Evolutionary conservation across 1,140 invertebrate species (phyloP), one percentile per base, ranked within the genome.

Genomic region (Aphelinus certus): DNA sequence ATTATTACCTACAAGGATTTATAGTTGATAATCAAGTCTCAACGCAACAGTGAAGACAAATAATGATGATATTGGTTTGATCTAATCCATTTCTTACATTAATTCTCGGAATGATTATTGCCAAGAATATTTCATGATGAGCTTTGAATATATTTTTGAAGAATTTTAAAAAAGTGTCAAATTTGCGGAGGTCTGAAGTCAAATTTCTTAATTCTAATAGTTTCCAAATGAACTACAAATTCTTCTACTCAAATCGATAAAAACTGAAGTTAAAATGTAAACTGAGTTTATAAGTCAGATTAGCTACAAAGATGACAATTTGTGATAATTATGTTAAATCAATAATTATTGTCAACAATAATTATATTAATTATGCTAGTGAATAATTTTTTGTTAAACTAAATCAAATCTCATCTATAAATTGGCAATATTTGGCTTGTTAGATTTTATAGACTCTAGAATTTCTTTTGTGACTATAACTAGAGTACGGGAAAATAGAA

Each of bases 21-120:
- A 73, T 26, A 71, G 68, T 81, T 78, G 73, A 73, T 72, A 57
- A 81, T 79, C 74, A 81, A 85, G 83, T 80, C 80, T 63, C 77
- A 74, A 76, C 79, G 65, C 84, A 83, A 79, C 84, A 79, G 76
- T 74, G 85, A 86, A 87, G 86, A 86, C 83, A 79, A 83, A 85
- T 86, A 83, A 83, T 85, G 81, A 86, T 87, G 85, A 86, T 85
- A 87, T 87, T 87, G 86, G 86, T 88, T 88, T 88, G 86, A 84
- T 84, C 86, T 87, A 86, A 87, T 86, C 81, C 83, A 86, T 87
- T 86, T 87, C 79, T 85, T 86, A 78, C 69, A 76, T 71, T 62
- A 67, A 71, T 71, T 76, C 56, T 67, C 56, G 47, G 65, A 66
- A 1, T 66, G 62, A 61, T 10, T 67, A 42, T 66, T 76, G 75